Conservation (phyloP, 53 echinoderm and acorn worm species). For the Holothuria leucospilota region DNA sequence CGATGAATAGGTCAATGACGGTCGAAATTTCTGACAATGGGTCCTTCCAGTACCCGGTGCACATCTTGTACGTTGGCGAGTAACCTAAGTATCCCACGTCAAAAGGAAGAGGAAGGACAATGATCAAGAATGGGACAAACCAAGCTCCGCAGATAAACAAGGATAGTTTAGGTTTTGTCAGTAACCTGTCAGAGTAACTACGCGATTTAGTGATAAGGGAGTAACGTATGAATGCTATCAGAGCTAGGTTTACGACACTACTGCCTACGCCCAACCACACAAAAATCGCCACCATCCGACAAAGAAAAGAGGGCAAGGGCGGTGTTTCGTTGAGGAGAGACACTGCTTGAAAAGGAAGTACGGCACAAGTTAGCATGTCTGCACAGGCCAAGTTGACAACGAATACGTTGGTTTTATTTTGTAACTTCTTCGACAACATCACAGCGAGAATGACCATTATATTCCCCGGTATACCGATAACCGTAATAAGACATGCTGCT, state of each 20-base stretch:
- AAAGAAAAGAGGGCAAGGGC: slow-evolving; percentile 35
- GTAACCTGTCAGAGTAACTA: slow-evolving; percentile 53
- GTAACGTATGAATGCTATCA: slow-evolving; percentile 77
- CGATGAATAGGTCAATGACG: not conserved
- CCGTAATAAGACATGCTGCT: slow-evolving; percentile 30
- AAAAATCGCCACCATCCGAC: slow-evolving; percentile 53
- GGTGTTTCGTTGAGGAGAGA: slow-evolving; percentile 46
- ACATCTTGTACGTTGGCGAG: slow-evolving; percentile 52
- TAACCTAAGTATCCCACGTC: slow-evolving; percentile 54
- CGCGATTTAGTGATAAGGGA: slow-evolving; percentile 73
- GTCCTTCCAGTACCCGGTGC: slow-evolving; percentile 39
- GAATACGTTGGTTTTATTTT: too few relatives aligned
- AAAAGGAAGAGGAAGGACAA: slow-evolving; percentile 47
- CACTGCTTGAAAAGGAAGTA: slow-evolving; percentile 76
- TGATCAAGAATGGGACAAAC: slow-evolving; percentile 62
- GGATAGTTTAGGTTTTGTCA: slow-evolving; percentile 63
- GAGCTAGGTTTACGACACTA: slow-evolving; percentile 79
- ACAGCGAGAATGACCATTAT: too few relatives aligned
- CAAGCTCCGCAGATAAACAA: slow-evolving; percentile 67
- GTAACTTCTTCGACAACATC: too few relatives aligned
- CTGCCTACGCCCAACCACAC: slow-evolving; percentile 75
- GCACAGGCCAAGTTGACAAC: slow-evolving; percentile 81
- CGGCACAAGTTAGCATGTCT: slow-evolving; percentile 77
- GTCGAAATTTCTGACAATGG: slow-evolving; percentile 23
- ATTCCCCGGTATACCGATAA: too few relatives aligned